phyloP scores from a whole-genome alignment of 2,113 vertebrate genomes.

The Tachycineta bicolor region DNA sequence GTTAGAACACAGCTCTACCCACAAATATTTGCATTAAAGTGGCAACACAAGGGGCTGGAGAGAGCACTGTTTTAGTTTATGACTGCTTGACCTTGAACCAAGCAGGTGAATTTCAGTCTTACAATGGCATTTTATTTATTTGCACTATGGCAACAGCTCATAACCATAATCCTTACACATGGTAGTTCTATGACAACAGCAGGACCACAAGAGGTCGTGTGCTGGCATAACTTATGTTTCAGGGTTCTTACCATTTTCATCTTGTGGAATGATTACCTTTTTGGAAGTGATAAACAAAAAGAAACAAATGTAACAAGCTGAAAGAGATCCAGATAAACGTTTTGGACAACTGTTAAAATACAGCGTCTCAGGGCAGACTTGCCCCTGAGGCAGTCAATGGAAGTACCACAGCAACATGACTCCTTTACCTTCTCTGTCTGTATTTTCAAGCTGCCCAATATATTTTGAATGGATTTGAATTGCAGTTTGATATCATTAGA shows the following conservation, averaged over 20 bases:
- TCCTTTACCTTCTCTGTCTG: not conserved
- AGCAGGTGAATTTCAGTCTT: not conserved
- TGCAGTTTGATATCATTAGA: not conserved
- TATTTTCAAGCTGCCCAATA: not conserved
- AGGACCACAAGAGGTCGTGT: not conserved
- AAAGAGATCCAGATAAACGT: not conserved
- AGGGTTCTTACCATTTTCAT: not conserved
- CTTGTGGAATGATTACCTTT: not conserved
- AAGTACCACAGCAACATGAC: not conserved
- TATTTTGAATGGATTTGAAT: not conserved
- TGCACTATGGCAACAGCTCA: not conserved
- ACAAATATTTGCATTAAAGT: not conserved
- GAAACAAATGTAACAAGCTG: not conserved
- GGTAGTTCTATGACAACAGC: not conserved
- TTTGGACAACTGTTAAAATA: not conserved
- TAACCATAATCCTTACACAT: not conserved
- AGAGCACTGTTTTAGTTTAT: not conserved
- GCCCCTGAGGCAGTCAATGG: not conserved
- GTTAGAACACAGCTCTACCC: not conserved
- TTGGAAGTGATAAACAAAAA: not conserved
- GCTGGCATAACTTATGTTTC: not conserved
- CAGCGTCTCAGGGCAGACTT: not conserved
- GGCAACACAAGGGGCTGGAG: not conserved
- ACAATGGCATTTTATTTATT: not conserved
- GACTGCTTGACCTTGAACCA: not conserved